These are phyloP conservation scores for Oophaga sylvatica DNA, from an alignment of 2,797 vertebrate species.

Conservation along the genomic window DNA sequence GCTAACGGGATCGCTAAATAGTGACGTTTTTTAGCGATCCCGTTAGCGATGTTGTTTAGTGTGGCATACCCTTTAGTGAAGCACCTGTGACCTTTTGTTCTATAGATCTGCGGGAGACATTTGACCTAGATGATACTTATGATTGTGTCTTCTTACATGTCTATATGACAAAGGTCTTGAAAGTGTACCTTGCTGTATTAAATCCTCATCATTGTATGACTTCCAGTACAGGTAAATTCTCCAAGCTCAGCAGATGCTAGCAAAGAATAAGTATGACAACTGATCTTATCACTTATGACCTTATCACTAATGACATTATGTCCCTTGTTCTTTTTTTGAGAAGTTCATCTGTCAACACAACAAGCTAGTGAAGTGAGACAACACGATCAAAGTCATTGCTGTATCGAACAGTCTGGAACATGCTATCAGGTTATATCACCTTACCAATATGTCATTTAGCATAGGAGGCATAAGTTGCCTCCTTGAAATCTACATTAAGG, in stretches of 20 bases:
- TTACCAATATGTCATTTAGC: slow-evolving; percentile 7
- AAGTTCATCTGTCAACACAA: slow-evolving; percentile 9
- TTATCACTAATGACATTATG: background rate
- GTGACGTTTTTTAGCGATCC: too few species aligned
- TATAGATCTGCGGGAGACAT: too few species aligned
- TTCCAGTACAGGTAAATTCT: background rate
- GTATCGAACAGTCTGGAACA: background rate
- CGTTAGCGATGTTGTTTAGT: too few species aligned
- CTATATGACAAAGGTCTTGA: too few species aligned
- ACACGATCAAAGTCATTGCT: slow-evolving; percentile 1
- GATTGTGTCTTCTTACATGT: too few species aligned
- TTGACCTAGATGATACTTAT: too few species aligned
- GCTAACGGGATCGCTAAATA: too few species aligned
- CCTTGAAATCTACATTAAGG: background rate
- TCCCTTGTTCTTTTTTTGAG: background rate
- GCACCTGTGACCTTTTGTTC: too few species aligned
- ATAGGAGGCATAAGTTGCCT: background rate
- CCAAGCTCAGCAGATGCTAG: background rate
- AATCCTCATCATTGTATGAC: too few species aligned
- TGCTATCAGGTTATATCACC: background rate
- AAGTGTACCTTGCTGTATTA: too few species aligned
- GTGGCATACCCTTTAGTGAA: too few species aligned
- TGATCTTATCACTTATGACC: too few species aligned
- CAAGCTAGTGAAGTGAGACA: background rate
- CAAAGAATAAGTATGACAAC: background rate